A percentile compares a stretch with the other conserved stretches of the same genome.
Evolutionary conservation across 2,797 vertebrate genomes (phyloP).

Genomic region (Apogon talboti): DNA sequence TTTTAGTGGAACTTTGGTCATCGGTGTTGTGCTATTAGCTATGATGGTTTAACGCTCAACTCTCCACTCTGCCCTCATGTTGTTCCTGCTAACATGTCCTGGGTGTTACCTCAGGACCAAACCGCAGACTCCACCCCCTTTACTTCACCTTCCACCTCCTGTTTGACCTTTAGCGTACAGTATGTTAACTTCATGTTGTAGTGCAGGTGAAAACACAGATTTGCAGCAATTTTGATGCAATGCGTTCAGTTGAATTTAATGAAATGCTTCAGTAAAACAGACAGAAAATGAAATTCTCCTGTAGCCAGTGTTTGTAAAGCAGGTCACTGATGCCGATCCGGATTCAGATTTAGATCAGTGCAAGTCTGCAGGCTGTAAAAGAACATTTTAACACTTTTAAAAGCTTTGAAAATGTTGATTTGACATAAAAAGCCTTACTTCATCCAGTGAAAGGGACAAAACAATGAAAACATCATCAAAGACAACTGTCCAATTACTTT

Average conservation of each 20-base stretch:
- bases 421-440: too few relatives aligned
- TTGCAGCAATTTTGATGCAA: too few relatives aligned
- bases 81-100: conserved; percentile 54
- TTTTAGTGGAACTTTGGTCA: conserved; percentile 62
- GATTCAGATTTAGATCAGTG: neutral
- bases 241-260: neutral
- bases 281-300: conserved; percentile 8
- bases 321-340: neutral
- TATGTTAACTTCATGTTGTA: neutral
- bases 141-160: too few relatives aligned
- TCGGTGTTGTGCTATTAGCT: conserved; percentile 65
- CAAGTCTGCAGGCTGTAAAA: neutral
- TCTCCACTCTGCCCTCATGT: conserved; percentile 59
- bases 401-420: too few relatives aligned
- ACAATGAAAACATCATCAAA: too few relatives aligned
- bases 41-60: conserved; percentile 55
- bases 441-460: too few relatives aligned
- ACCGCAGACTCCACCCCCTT: conserved; percentile 38
- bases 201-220: neutral
- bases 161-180: neutral
- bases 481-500: too few relatives aligned
- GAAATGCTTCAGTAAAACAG: neutral
- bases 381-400: too few relatives aligned
- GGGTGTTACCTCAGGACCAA: conserved; percentile 61
- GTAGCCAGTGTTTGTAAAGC: conserved; percentile 8